Evolutionary conservation across 2,888 invertebrate species (phyloP).

Genomic region (Bombylius discolor): DNA sequence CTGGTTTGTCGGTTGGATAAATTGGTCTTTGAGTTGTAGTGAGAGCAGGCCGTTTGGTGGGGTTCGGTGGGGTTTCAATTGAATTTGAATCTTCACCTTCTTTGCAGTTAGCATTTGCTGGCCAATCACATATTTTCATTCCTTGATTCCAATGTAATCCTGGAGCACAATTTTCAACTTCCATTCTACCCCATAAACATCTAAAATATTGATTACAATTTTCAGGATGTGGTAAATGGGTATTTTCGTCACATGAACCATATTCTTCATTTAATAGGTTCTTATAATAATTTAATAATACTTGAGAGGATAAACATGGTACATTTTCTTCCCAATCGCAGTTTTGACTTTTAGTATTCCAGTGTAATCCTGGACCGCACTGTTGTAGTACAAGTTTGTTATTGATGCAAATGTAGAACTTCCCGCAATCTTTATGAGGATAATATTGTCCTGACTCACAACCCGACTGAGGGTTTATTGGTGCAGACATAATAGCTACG

Average conservation of each 20-base stretch:
- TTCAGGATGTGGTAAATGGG: constrained; percentile 48
- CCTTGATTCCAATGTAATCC: constrained; percentile 63
- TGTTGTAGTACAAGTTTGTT: constrained; percentile 52
- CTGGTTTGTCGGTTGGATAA: constrained; percentile 26
- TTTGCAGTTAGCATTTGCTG: constrained; percentile 47
- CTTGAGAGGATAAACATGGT: constrained; percentile 39
- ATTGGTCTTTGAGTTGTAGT: constrained; percentile 26
- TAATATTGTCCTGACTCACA: constrained; percentile 66
- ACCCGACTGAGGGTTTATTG: constrained; percentile 23
- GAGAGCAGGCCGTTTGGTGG: constrained; percentile 17
- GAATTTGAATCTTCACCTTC: constrained; percentile 10
- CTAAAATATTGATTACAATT: constrained; percentile 63
- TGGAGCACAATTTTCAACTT: constrained; percentile 55
- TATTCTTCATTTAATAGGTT: constrained; percentile 22
- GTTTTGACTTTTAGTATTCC: constrained; percentile 50
- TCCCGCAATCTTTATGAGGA: constrained; percentile 56
- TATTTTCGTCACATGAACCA: constrained; percentile 47
- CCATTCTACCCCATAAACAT: constrained; percentile 66
- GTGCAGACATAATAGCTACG: constrained; percentile 27
- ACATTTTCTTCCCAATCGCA: constrained; percentile 65
- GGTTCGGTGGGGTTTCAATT: constrained; percentile 5
- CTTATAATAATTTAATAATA: not conserved
- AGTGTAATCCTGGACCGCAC: constrained; percentile 65
- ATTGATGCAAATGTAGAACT: constrained; percentile 68
- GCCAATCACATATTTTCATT: constrained; percentile 60